These are phyloP conservation scores for Seira ritae DNA, from an alignment of 2,888 invertebrate genomes.

Conservation along the genomic window DNA sequence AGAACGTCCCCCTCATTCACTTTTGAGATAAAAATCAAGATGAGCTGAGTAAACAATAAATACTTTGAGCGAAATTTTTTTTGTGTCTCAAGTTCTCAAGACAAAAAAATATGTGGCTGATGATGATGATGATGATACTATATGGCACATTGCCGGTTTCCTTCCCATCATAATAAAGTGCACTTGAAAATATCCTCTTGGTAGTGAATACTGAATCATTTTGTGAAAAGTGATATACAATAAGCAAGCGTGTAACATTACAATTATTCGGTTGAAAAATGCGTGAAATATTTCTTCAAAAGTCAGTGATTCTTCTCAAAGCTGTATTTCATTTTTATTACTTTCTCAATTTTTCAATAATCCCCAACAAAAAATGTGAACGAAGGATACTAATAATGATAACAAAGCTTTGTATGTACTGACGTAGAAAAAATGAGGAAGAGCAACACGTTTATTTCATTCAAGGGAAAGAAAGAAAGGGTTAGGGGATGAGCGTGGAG, in stretches of 20 bases:
- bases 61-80: neutral
- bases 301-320: slow-evolving; percentile 50
- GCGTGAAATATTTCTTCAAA: slow-evolving; percentile 50
- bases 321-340: slow-evolving; percentile 61
- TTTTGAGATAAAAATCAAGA: slow-evolving; percentile 7
- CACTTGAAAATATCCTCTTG: too few relatives aligned
- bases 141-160: neutral
- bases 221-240: too few relatives aligned
- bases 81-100: neutral
- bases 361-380: neutral
- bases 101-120: too few relatives aligned
- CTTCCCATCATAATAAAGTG: too few relatives aligned
- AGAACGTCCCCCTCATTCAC: neutral
- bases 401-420: too few relatives aligned
- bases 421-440: slow-evolving; percentile 17
- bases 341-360: slow-evolving; percentile 60
- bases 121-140: too few relatives aligned
- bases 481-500: slow-evolving; percentile 50
- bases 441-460: too few relatives aligned
- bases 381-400: too few relatives aligned
- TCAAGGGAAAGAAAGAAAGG: slow-evolving; percentile 17
- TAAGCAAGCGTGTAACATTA: slow-evolving; percentile 28
- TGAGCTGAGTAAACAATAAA: neutral
- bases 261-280: slow-evolving; percentile 60
- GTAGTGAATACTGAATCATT: too few relatives aligned